Evolutionary conservation across 1,140 invertebrate genomes (phyloP), one percentile per base, ranked within the genome.

Genomic region (Artemia franciscana): DNA sequence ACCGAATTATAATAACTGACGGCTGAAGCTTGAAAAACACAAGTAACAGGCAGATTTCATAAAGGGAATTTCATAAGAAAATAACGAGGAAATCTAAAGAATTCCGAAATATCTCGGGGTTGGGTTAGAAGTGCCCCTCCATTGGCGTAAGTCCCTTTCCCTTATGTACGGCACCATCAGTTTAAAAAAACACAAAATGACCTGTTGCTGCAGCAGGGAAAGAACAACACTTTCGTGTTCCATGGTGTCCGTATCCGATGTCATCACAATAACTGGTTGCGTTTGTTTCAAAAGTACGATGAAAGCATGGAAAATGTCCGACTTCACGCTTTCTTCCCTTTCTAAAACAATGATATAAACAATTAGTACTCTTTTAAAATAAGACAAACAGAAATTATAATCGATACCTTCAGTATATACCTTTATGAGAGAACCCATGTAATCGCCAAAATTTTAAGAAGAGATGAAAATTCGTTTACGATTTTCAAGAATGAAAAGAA

Each of bases 311-410:
- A 98, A 91, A 58, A 98, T 93, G 70, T 98, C 95, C 57, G 89
- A 91, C 72, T 96, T 96, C 0, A 98, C 95, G 74, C 95, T 98
- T 75, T 98, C 95, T 76, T 98, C 95, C 51, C 95, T 80, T 74
- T 98, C 95, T 84, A 72, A 65, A 74, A 76, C 67, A 27, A 66
- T 61, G 51, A 65, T 65, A 51, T 30, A 21, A 59, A 60, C 23
- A 67, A 9, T 5, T 60, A 62, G 26, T 58, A 39, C 24, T 5
- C 60, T 15, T 57, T 62, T 23, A 18, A 62, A 62, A 12, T 64
- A 63, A 26, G 26, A 58, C 21, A 58, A 65, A 23, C 58, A n/a
- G 65, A 60, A 60, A 56, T 56, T 62, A 63, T n/a, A n/a, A n/a
- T n/a, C n/a, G n/a, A n/a, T n/a, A n/a, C n/a, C 3, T 57, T n/a